These are phyloP conservation scores for Goniozus legneri DNA, from an alignment of 1,140 invertebrate species.

Conservation along the genomic window DNA sequence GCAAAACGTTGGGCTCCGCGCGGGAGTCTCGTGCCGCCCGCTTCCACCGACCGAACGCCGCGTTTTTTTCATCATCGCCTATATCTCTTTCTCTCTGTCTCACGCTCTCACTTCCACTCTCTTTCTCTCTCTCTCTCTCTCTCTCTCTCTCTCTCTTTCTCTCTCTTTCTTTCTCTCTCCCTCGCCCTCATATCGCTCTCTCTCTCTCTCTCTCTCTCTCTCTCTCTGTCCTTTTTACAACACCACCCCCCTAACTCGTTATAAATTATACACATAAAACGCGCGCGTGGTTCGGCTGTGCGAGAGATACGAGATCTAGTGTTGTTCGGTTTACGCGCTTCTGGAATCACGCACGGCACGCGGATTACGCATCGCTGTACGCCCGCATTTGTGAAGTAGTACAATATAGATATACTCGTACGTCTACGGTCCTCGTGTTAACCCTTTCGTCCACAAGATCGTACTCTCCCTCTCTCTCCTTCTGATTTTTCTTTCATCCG, in stretches of 20 bases:
- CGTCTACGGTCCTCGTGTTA: slow-evolving; percentile 26
- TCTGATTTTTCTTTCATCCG: no score
- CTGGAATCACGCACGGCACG: no score
- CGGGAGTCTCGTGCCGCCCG: slow-evolving; percentile 44
- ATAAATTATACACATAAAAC: no score
- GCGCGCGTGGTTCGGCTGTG: background rate
- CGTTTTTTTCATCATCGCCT: slow-evolving; percentile 10
- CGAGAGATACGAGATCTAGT: slow-evolving; percentile 1
- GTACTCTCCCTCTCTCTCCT: no score
- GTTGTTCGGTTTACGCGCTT: slow-evolving; percentile 12
- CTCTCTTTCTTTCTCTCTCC: background rate
- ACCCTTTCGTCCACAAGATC: slow-evolving; percentile 23
- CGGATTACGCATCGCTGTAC: no score
- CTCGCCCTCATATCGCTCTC: no score
- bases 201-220: no score
- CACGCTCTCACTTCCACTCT: slow-evolving; percentile 6
- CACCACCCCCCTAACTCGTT: no score
- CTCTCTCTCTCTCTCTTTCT: slow-evolving; percentile 6
- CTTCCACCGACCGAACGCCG: background rate
- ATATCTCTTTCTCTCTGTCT: no score
- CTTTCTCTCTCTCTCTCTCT: slow-evolving; percentile 10
- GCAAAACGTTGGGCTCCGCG: slow-evolving; percentile 50
- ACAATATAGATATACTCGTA: no score
- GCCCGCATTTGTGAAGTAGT: no score
- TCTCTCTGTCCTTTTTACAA: no score